Conservation (phyloP, 2,113 vertebrate species). For the Varanus salvator region DNA sequence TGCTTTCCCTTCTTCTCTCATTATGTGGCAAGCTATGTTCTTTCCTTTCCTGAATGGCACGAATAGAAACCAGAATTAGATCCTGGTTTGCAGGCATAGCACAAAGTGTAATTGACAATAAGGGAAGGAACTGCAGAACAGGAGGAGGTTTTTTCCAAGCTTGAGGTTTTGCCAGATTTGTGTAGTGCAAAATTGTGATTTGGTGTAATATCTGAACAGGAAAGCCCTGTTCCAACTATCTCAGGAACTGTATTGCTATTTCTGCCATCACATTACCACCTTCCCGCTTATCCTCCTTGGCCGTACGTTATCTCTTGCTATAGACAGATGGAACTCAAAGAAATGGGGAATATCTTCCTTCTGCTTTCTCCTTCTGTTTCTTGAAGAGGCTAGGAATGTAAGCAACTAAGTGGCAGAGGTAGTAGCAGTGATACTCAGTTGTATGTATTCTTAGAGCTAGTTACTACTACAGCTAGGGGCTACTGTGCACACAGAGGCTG, state of each 20-base stretch:
- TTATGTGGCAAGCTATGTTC: neutral
- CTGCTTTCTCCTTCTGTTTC: neutral
- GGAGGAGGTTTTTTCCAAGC: neutral
- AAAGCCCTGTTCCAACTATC: neutral
- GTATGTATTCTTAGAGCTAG: neutral
- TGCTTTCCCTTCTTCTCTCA: neutral
- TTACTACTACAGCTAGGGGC: neutral
- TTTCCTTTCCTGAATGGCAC: neutral
- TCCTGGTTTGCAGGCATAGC: neutral
- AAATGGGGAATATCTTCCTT: neutral
- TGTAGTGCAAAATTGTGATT: neutral
- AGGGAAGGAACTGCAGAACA: neutral
- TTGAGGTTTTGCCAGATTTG: neutral
- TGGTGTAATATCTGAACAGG: neutral
- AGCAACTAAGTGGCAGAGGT: neutral
- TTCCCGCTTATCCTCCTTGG: neutral
- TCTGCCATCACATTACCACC: neutral
- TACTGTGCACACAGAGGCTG: neutral
- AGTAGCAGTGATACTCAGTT: neutral
- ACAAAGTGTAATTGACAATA: neutral
- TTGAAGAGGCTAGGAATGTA: neutral
- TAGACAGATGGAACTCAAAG: neutral
- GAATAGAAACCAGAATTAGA: neutral
- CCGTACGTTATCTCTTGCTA: neutral
- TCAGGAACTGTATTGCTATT: neutral